Conservation (phyloP, 1,140 invertebrate genomes). For the Geopemphigus sp. region DNA sequence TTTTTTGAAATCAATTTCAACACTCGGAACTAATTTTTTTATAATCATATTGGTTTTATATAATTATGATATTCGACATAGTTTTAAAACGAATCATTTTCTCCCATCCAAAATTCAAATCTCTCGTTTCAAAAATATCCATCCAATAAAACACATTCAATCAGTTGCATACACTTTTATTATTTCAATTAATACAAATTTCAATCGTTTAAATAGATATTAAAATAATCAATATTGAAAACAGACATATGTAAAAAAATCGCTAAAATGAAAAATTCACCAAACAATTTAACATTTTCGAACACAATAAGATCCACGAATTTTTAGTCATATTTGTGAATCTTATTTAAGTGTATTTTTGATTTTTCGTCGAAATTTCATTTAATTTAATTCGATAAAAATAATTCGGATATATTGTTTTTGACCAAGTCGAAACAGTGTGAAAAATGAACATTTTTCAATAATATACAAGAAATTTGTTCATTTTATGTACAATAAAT, state of each 20-base stretch:
- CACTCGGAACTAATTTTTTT: neutral
- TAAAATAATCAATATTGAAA: neutral
- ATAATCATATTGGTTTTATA: neutral
- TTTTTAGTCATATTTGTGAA: too few relatives aligned
- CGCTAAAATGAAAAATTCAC: neutral
- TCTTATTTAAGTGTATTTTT: too few relatives aligned
- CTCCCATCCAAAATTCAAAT: neutral
- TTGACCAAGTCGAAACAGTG: too few relatives aligned
- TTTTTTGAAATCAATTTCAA: neutral
- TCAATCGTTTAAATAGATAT: neutral
- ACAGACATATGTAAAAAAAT: neutral
- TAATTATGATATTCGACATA: neutral
- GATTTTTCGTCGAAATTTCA: too few relatives aligned
- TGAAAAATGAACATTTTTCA: too few relatives aligned
- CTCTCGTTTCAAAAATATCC: neutral
- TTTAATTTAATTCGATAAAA: too few relatives aligned
- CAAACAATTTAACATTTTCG: too few relatives aligned
- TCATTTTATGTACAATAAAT: too few relatives aligned
- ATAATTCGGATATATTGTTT: too few relatives aligned
- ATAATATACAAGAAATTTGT: too few relatives aligned
- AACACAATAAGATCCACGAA: too few relatives aligned
- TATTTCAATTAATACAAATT: neutral
- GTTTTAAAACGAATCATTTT: neutral
- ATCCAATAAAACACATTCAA: neutral
- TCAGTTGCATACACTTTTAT: neutral